A percentile compares a stretch with the other conserved stretches of the same genome.
Evolutionary conservation across 2,797 vertebrate genomes (phyloP).

Genomic region (Lates japonicus): DNA sequence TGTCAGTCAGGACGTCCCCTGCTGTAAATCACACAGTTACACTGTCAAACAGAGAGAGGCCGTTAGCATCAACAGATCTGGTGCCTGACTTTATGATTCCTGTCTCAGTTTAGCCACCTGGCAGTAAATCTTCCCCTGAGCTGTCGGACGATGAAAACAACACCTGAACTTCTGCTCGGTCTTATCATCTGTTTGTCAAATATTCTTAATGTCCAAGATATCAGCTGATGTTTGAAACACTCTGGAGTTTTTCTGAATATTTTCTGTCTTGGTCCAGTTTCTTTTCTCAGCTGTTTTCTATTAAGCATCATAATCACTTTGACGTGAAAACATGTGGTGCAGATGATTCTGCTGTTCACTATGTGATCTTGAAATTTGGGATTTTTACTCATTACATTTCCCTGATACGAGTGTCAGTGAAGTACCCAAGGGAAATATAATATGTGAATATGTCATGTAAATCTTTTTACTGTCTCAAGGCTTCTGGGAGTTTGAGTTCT

Average conservation of each 20-base stretch:
- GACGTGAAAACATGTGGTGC: constrained; percentile 4
- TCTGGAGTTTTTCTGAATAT: neutral
- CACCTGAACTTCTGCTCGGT: neutral
- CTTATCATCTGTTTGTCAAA: too few relatives aligned
- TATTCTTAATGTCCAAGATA: too few relatives aligned
- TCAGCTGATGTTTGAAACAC: too few relatives aligned
- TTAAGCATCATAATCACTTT: neutral
- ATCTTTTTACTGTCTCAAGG: neutral
- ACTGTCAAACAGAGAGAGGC: neutral
- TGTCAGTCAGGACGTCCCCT: neutral
- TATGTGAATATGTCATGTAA: neutral
- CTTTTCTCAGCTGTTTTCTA: constrained; percentile 10
- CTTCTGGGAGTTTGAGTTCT: neutral
- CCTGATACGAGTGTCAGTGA: neutral
- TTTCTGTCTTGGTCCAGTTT: neutral
- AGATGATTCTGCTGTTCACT: neutral
- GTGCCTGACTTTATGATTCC: neutral
- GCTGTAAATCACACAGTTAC: constrained; percentile 12
- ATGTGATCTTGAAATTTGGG: neutral
- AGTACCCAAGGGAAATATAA: neutral
- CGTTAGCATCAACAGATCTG: neutral
- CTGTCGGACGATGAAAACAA: neutral
- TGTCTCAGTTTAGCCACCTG: neutral
- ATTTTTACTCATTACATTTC: neutral
- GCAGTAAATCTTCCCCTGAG: neutral